Conservation (phyloP, 1,140 invertebrate genomes). For the Temnothorax nylanderi region DNA sequence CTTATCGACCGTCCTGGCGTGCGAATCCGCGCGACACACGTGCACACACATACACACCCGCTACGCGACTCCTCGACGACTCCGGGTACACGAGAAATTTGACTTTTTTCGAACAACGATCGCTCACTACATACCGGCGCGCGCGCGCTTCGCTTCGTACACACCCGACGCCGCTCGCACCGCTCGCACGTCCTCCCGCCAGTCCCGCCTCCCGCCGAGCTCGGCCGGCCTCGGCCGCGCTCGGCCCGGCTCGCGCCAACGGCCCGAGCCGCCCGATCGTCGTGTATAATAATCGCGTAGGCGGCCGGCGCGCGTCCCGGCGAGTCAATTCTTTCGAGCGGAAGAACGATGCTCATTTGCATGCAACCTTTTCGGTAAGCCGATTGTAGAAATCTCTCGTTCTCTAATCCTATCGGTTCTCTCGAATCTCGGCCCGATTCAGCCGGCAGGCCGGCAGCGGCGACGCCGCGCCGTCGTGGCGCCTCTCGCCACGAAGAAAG, state of each 20-base stretch:
- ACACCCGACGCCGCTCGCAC: conserved; percentile 60
- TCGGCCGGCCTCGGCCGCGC: not conserved
- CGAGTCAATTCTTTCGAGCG: conserved; percentile 9
- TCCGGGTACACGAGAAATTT: conserved; percentile 9
- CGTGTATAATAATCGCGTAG: not conserved
- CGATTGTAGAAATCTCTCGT: not conserved
- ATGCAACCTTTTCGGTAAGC: not conserved
- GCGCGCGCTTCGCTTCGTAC: conserved; percentile 40
- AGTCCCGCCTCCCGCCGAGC: not conserved
- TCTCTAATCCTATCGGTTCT: not conserved
- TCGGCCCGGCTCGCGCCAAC: not conserved
- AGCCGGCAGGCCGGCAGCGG: not conserved
- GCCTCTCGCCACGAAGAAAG: not conserved
- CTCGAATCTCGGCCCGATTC: not conserved
- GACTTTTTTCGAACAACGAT: conserved; percentile 52
- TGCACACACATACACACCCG: not conserved
- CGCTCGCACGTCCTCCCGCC: conserved; percentile 40
- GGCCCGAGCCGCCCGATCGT: not conserved
- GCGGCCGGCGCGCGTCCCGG: not conserved
- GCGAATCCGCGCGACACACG: not conserved
- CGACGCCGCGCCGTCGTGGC: not conserved
- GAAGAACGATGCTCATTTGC: not conserved
- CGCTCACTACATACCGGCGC: conserved; percentile 23
- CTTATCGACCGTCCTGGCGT: not conserved
- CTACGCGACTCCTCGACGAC: not conserved